Percentiles rank a stretch among this genome's conserved stretches.
phyloP scores from a whole-genome alignment of 2,113 vertebrate genomes.

The Hyperopisus bebe region DNA sequence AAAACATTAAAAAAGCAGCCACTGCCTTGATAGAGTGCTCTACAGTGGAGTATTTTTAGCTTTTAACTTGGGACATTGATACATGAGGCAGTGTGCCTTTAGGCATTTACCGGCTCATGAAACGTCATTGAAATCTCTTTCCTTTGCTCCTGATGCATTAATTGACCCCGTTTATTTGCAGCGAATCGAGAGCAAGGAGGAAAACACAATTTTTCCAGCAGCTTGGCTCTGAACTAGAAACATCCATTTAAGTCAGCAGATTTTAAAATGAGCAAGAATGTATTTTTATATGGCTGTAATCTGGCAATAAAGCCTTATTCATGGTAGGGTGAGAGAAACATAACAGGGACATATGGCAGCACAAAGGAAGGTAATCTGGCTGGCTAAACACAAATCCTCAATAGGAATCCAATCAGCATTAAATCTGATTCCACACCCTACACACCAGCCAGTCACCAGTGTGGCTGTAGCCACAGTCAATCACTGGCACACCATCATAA shows the following conservation, averaged over 20 bases:
- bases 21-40: slow-evolving; percentile 45
- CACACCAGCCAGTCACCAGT: background rate
- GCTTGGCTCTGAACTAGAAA: background rate
- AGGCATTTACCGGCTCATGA: slow-evolving; percentile 38
- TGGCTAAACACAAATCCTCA: background rate
- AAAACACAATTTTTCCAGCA: background rate
- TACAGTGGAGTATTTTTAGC: slow-evolving; percentile 53
- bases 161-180: slow-evolving; percentile 33
- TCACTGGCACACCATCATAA: background rate
- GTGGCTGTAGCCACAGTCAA: background rate
- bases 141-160: slow-evolving; percentile 46
- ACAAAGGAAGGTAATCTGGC: background rate
- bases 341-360: background rate
- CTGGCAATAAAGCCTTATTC: background rate
- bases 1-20: slow-evolving; percentile 39
- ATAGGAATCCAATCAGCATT: background rate
- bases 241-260: background rate
- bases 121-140: slow-evolving; percentile 63
- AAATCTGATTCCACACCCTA: background rate
- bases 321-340: background rate
- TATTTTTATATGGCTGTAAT: background rate
- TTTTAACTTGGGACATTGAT: slow-evolving; percentile 48
- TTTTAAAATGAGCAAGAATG: background rate
- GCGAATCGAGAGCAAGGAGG: slow-evolving; percentile 9
- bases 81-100: slow-evolving; percentile 44